phyloP scores from a whole-genome alignment of 2,888 invertebrate genomes.

The Heliconius aoede region DNA sequence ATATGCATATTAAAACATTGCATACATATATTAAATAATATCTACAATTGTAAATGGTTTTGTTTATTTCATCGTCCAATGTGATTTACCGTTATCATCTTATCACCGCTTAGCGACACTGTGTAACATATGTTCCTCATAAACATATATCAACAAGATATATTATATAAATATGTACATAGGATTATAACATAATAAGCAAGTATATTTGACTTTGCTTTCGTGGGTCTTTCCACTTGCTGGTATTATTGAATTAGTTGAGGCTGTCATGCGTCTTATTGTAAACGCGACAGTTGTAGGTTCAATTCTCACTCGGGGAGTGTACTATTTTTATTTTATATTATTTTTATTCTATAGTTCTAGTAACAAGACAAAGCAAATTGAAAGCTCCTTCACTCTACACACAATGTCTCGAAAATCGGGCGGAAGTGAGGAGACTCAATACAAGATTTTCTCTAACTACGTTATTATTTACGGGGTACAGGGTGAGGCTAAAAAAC shows the following conservation, averaged over 20 bases:
- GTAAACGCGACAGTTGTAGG: not conserved
- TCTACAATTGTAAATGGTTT: not conserved
- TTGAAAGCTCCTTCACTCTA: not conserved
- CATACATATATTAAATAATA: not conserved
- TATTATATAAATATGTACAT: not conserved
- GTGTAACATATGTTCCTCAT: not conserved
- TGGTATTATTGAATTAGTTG: not conserved
- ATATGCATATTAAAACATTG: not conserved
- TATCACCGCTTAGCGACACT: conserved; percentile 24
- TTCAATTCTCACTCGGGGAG: not conserved
- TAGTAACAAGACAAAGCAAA: not conserved
- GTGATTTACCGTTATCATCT: conserved; percentile 5
- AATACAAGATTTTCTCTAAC: too few relatives aligned
- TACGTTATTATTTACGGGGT: too few relatives aligned
- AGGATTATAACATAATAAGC: not conserved
- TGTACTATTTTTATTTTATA: not conserved
- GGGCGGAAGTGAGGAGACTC: too few relatives aligned
- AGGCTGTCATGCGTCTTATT: not conserved
- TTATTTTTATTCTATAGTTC: too few relatives aligned
- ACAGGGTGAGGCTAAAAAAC: too few relatives aligned
- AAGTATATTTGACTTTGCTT: not conserved
- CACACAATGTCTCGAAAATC: too few relatives aligned
- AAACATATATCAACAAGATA: not conserved
- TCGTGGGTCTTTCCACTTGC: not conserved
- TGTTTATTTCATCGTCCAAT: not conserved